These are phyloP conservation scores for Thereuonema tuberculata DNA, from an alignment of 1,140 invertebrate genomes.

Conservation along the genomic window DNA sequence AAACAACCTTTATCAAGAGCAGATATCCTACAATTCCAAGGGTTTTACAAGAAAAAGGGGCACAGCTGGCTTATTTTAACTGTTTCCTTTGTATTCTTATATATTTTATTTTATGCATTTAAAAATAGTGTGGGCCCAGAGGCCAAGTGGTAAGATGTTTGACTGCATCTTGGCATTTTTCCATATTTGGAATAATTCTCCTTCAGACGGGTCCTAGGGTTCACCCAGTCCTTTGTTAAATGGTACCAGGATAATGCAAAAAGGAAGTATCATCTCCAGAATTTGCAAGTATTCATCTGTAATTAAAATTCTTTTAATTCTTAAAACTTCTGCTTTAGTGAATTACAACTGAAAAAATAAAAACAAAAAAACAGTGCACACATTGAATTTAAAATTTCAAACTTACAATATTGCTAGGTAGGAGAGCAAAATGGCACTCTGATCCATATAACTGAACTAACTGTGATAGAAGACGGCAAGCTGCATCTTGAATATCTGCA, in stretches of 20 bases:
- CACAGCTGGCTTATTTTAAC: too few species aligned
- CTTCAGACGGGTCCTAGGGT: too few species aligned
- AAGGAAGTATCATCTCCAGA: not conserved
- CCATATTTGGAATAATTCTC: too few species aligned
- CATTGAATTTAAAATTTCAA: not conserved
- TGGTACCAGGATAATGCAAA: not conserved
- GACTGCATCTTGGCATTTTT: too few species aligned
- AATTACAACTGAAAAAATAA: not conserved
- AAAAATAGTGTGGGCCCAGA: too few species aligned
- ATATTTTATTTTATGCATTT: too few species aligned
- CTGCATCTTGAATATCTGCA: not conserved
- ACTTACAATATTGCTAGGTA: not conserved
- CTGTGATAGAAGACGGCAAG: not conserved
- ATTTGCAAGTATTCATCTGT: not conserved
- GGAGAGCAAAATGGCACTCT: slow-evolving; percentile 6
- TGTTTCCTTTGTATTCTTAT: too few species aligned
- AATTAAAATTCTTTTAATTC: not conserved
- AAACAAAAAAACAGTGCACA: not conserved
- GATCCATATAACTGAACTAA: not conserved
- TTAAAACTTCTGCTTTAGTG: not conserved
- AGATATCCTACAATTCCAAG: too few species aligned
- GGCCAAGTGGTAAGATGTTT: too few species aligned
- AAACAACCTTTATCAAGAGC: too few species aligned
- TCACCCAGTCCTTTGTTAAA: too few species aligned
- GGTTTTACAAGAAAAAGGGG: too few species aligned